Base-by-base conservation (phyloP, 2,888 invertebrate genomes). In the Helobdella robusta region DNA sequence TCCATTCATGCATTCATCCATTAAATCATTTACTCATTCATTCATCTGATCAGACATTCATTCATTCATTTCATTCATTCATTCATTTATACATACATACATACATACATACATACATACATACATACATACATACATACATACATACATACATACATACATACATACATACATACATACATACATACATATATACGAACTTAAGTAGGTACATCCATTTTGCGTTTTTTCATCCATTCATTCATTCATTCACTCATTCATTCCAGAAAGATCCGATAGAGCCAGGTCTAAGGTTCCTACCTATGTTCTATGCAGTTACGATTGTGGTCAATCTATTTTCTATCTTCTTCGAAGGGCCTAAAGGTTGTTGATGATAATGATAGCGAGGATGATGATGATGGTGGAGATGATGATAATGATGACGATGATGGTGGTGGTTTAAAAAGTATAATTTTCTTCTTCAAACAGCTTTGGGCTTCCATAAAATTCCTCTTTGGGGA, bases 251-350 rank as follows among this genome's bases (percentile, higher is more conserved):
- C 25, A 48, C 20, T 2, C 48, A 48, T 25, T 36, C 1, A 20
- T n/a, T 23, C 25, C 64, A 81, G 80, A 81, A 83, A 20, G 85
- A 89, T 71, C 91, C 92, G 0, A 79, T 95, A 46, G 86, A 86
- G 61, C 84, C 88, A 8, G 97, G 93, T 58, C 84, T 97, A 34
- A 82, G 83, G 64, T 85, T 89, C 52, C 82, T 98, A 72, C 97
- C 98, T 1, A 82, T 91, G 73, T 89, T 95, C 81, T 98, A 98
- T 78, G 92, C 91, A 70, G 83, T 89, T 67, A 94, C 95, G 20
- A 83, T 97, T 70, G 85, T 90, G 68, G 85, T 95, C 72, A 98
- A 98, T 80, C 85, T 93, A 15, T 86, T 97, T 75, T 94, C 95
- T 71, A 88, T 98, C 66, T 87, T 91, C 65, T 88, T 89, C 73